These are phyloP conservation scores for Amphilophus citrinellus DNA, from an alignment of 2,113 vertebrate species.

Conservation along the genomic window DNA sequence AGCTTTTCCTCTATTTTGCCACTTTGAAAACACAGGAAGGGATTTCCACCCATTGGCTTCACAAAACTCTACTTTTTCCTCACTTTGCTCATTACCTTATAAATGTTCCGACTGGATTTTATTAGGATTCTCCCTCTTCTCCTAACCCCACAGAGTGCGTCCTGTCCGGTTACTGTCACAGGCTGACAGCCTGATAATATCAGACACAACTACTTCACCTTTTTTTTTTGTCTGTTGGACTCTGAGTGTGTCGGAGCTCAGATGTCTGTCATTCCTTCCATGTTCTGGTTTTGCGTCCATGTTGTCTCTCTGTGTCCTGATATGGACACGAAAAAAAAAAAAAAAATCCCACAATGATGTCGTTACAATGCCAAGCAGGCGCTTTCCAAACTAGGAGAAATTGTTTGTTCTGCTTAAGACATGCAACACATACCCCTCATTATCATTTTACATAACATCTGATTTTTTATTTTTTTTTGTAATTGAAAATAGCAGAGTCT, in stretches of 20 bases:
- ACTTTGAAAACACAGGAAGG: background rate
- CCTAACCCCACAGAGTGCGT: constrained; percentile 15
- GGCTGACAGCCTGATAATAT: constrained; percentile 34
- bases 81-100: background rate
- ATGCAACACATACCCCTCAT: constrained; percentile 31
- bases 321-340: constrained; percentile 26
- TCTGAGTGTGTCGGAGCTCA: constrained; percentile 11
- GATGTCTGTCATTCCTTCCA: constrained; percentile 45
- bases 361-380: background rate
- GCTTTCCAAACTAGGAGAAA: constrained; percentile 50
- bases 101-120: constrained; percentile 31
- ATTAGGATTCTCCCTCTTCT: constrained; percentile 27
- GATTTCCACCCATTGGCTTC: background rate
- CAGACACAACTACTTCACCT: background rate
- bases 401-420: constrained; percentile 21
- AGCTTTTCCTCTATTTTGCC: background rate
- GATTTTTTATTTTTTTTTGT: constrained; percentile 28
- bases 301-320: constrained; percentile 42
- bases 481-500: constrained; percentile 29
- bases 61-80: background rate
- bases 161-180: constrained; percentile 52
- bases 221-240: background rate
- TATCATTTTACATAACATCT: constrained; percentile 55
- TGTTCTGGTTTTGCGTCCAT: constrained; percentile 16
- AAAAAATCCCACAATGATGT: background rate